phyloP scores from a whole-genome alignment of 2,797 vertebrate species.

The Lacerta bilineata region DNA sequence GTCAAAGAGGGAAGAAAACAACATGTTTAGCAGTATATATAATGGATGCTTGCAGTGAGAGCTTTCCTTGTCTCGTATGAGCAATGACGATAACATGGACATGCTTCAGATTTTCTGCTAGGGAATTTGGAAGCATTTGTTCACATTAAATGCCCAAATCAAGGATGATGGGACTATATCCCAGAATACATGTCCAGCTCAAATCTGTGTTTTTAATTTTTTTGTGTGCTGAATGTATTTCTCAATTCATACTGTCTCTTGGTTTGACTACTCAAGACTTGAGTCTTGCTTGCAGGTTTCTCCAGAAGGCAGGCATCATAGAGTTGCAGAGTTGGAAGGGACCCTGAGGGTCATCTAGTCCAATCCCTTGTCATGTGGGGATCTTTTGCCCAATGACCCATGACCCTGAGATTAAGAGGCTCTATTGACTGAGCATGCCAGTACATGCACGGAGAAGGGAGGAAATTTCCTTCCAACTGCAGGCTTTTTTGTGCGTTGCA shows the following conservation, averaged over 20 bases:
- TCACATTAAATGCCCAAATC: neutral
- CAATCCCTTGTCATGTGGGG: too few species aligned
- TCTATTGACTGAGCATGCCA: too few species aligned
- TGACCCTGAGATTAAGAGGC: too few species aligned
- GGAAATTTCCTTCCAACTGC: too few species aligned
- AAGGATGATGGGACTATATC: neutral
- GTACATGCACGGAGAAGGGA: too few species aligned
- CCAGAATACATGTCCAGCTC: neutral
- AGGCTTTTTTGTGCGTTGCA: too few species aligned
- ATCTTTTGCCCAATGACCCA: too few species aligned
- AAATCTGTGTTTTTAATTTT: neutral
- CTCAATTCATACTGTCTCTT: neutral
- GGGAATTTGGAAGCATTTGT: neutral
- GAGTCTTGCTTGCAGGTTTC: neutral
- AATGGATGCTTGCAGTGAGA: neutral
- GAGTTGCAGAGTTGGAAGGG: too few species aligned
- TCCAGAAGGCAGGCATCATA: neutral
- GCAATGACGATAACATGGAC: neutral
- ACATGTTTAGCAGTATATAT: too few species aligned
- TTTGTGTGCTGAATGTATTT: neutral
- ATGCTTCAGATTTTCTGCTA: neutral
- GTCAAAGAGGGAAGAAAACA: neutral
- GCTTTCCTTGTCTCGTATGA: neutral
- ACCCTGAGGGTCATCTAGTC: too few species aligned
- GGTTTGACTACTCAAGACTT: neutral